phyloP scores from a whole-genome alignment of 2,888 invertebrate genomes.

The Empis livida region DNA sequence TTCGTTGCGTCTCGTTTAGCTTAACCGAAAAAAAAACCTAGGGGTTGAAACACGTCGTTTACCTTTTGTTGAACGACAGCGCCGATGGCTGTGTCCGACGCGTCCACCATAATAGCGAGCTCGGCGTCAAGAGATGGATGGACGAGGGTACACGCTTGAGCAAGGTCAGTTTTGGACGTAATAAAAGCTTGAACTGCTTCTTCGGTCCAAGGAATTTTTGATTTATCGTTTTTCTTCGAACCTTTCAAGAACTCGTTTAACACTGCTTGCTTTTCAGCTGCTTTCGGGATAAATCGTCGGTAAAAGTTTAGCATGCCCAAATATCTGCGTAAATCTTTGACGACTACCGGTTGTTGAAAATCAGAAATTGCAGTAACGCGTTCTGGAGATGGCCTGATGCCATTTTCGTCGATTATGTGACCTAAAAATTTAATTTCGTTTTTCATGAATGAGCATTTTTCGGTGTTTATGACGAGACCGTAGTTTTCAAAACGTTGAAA shows the following conservation, averaged over 20 bases:
- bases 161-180: constrained; percentile 5
- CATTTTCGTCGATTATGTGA: not conserved
- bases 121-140: not conserved
- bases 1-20: not conserved
- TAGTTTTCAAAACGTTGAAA: not conserved
- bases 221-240: constrained; percentile 4
- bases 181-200: constrained; percentile 1
- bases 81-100: constrained; percentile 3
- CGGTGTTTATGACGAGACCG: not conserved
- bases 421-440: not conserved
- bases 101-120: constrained; percentile 1
- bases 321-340: constrained; percentile 1
- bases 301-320: constrained; percentile 3
- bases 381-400: constrained; percentile 1
- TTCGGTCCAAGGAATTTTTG: constrained; percentile 4
- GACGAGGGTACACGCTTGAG: constrained; percentile 3
- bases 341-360: constrained; percentile 1
- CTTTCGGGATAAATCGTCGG: constrained; percentile 1
- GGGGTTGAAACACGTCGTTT: constrained; percentile 1
- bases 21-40: constrained; percentile 3
- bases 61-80: constrained; percentile 3
- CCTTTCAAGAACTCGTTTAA: constrained; percentile 2
- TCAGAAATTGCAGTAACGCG: not conserved
- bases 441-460: not conserved
- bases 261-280: constrained; percentile 1